Percentiles rank a stretch among this genome's conserved stretches.
phyloP scores from a whole-genome alignment of 1,140 invertebrate species.

The Penaeus vannamei region DNA sequence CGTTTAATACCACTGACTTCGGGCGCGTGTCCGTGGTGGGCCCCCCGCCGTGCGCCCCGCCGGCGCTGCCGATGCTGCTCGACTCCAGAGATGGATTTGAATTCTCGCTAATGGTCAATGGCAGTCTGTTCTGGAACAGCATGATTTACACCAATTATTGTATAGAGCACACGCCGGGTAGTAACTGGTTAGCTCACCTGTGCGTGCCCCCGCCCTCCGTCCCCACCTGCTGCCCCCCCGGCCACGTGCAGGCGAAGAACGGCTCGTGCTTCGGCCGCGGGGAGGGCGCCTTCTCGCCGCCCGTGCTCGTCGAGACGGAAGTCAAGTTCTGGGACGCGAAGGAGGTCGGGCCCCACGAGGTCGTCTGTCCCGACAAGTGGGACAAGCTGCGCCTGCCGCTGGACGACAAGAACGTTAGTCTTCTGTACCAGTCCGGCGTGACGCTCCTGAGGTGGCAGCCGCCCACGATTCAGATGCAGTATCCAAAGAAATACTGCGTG shows the following conservation, averaged over 20 bases:
- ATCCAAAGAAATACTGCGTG: slow-evolving; percentile 37
- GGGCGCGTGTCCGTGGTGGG: background rate
- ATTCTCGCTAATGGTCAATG: slow-evolving; percentile 43
- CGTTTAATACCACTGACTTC: slow-evolving; percentile 29
- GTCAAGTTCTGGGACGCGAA: background rate
- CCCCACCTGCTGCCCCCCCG: slow-evolving; percentile 49
- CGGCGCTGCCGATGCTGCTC: background rate
- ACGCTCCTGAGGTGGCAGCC: slow-evolving; percentile 4
- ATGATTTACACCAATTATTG: slow-evolving; percentile 44
- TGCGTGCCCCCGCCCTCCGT: slow-evolving; percentile 44
- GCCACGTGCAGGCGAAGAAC: background rate
- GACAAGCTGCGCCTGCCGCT: background rate
- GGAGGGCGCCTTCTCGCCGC: background rate
- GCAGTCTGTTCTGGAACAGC: slow-evolving; percentile 16
- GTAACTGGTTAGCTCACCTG: slow-evolving; percentile 38
- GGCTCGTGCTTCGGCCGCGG: slow-evolving; percentile 13
- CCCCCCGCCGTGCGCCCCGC: background rate
- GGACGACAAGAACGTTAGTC: background rate
- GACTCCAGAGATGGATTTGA: slow-evolving; percentile 8
- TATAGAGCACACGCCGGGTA: slow-evolving; percentile 52
- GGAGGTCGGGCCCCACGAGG: background rate
- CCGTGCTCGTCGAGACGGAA: slow-evolving; percentile 4
- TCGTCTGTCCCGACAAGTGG: slow-evolving; percentile 31
- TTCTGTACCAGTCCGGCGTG: slow-evolving; percentile 36
- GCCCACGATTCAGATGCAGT: background rate